Base-by-base conservation (phyloP, 2,113 vertebrate genomes). In the Neoarius graeffei region DNA sequence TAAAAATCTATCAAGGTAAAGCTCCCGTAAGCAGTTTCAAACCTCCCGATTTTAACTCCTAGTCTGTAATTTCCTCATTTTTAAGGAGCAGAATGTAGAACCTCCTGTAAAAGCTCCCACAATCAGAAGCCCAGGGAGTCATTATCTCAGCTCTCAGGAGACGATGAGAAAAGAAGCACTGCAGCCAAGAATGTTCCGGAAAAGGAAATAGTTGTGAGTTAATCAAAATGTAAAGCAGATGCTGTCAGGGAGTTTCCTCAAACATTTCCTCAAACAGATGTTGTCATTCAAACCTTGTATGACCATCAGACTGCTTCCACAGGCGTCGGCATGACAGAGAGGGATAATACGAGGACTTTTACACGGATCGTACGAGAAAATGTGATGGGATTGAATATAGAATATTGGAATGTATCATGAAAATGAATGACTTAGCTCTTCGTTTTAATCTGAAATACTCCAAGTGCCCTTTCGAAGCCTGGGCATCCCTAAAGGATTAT, bases 221-320 rank as follows among this genome's bases (percentile, higher is more conserved):
- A 80, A 92, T 93, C 74, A 71, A 91, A 92, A 93, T 93, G 89
- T 89, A 93, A 93, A 94, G 89, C 92, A 93, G 90, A 94, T 94
- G 93, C 88, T 69, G 85, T 52, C 66, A 71, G 17, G 83, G 80
- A 59, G n/a, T 20, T 71, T 50, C 74, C 86, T 35, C 7, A 19
- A 82, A 60, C 19, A 50, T 66, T 86, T 86, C 85, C 74, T 80
- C 48, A 50, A 25, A 19, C 77, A 85, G 71, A 87, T 62, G 30
- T 50, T 73, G 66, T n/a, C 62, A 23, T 27, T 56, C n/a, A 19
- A 25, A 56, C 48, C 60, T 25, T 15, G 27, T 42, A 14, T 35
- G 48, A 56, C 20, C n/a, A 67, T 86, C n/a, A 4, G 0, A 7
- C 62, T 80, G 11, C 76, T 69, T 52, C 52, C n/a, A 25, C 60